Evolutionary conservation across 1,140 invertebrate species (phyloP).

Genomic region (Contarinia nasturtii): DNA sequence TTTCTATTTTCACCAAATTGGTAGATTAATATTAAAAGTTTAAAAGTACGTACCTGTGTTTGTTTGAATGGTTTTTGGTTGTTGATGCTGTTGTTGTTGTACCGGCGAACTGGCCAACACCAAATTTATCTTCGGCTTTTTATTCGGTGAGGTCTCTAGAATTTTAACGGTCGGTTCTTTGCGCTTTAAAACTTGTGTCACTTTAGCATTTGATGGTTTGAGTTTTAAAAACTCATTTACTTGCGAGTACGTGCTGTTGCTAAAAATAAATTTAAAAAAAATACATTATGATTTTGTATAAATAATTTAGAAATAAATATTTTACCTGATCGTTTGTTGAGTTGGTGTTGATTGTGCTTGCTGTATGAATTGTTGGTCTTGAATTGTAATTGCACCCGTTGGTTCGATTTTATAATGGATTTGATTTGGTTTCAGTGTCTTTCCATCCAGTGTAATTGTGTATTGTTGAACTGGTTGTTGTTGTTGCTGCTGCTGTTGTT

Average conservation of each 20-base stretch:
- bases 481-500: not conserved
- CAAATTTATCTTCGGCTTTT: constrained; percentile 26
- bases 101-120: constrained; percentile 14
- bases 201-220: constrained; percentile 25
- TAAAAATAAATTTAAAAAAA: not conserved
- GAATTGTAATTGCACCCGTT: constrained; percentile 17
- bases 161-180: constrained; percentile 6
- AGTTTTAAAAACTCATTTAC: constrained; percentile 26
- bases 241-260: constrained; percentile 19
- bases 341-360: constrained; percentile 21
- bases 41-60: constrained; percentile 10
- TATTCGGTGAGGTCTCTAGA: constrained; percentile 6
- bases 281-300: too few species aligned
- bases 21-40: too few species aligned
- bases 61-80: constrained; percentile 22
- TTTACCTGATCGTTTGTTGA: not conserved
- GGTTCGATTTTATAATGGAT: constrained; percentile 25
- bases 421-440: constrained; percentile 26
- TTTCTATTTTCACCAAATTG: too few species aligned
- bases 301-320: not conserved
- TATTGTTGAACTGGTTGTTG: constrained; percentile 11
- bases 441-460: constrained; percentile 28
- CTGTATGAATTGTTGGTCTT: constrained; percentile 13
- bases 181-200: constrained; percentile 19
- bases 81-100: constrained; percentile 7